phyloP scores from a whole-genome alignment of 2,888 invertebrate species.

The Eucera pruinosa region DNA sequence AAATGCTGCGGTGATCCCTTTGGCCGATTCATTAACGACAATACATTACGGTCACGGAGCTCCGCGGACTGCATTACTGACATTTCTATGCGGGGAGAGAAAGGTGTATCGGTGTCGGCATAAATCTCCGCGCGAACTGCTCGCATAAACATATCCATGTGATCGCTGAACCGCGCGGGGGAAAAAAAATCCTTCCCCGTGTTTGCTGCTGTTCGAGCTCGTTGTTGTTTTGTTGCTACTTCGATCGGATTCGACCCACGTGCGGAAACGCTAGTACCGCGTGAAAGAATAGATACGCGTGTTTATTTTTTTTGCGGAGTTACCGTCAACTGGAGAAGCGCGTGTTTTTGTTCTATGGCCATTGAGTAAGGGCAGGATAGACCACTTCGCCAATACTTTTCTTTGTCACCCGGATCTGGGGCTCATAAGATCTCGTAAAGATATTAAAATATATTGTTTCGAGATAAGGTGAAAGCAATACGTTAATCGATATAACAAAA shows the following conservation, averaged over 20 bases:
- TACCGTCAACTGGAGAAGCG: no score
- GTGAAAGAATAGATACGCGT: no score
- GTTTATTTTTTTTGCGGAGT: no score
- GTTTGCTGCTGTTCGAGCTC: conserved; percentile 28
- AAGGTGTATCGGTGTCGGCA: conserved; percentile 68
- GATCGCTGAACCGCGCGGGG: conserved; percentile 41
- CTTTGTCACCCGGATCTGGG: no score
- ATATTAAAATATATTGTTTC: no score
- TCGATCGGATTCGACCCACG: conserved; percentile 46
- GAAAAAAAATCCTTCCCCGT: conserved; percentile 55
- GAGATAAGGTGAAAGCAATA: no score
- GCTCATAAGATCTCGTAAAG: no score
- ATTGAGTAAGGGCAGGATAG: no score
- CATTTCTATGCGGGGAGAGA: conserved; percentile 67
- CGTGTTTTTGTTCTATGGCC: no score
- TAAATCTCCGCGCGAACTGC: conserved; percentile 63
- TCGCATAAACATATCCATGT: conserved; percentile 59
- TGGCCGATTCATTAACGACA: conserved; percentile 64
- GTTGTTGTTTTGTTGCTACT: conserved; percentile 14
- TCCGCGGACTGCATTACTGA: conserved; percentile 55
- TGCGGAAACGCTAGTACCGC: neutral
- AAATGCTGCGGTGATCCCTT: conserved; percentile 41
- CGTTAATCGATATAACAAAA: no score
- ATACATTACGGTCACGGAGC: conserved; percentile 44
- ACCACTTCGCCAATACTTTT: no score